Evolutionary conservation across 2,113 vertebrate species (phyloP), one percentile per base, ranked within the genome.

Genomic region (Trogon surrucura): DNA sequence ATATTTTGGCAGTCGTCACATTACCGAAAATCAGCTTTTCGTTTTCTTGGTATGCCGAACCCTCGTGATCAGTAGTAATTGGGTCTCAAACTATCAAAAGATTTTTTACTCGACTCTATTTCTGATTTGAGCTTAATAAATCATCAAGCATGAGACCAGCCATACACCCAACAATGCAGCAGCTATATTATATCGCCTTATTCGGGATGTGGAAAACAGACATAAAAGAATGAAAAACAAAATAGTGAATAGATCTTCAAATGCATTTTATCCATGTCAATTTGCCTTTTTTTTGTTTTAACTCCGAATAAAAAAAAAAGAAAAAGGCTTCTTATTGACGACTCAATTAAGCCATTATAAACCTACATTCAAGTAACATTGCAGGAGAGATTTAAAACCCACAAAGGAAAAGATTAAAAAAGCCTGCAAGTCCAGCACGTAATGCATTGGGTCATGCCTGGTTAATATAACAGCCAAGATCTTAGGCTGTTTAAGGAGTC

Each of bases 311-410:
- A 85, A 60, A 77, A 84, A 80, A 36, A 69, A 82, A 86, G 56
- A 89, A 93, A 93, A 92, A 69, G 16, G 53, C 77, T 95, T 96
- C 80, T 85, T 95, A 91, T 96, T 92, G 94, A 96, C 83, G 93
- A 94, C 88, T 93, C 95, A 96, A 94, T 95, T 96, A 96, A 96
- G 86, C 85, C 88, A 89, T 96, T 96, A 96, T 94, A 96, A 97
- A 96, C 88, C 88, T 96, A 92, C 88, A 93, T 95, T 96, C 95
- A 91, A 97, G 86, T 79, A 96, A 94, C 88, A 93, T 96, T 96
- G 96, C 90, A 91, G 93, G 90, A 95, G 85, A 96, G 92, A 91
- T 88, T 91, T 95, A 95, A 94, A 97, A 94, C 83, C 93, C 93
- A 95, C 96, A 96, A 96, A 96, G 93, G 92, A 47, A 92, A 95